Evolutionary conservation across 2,888 invertebrate genomes (phyloP).

Genomic region (Toxonevra muliebris): DNA sequence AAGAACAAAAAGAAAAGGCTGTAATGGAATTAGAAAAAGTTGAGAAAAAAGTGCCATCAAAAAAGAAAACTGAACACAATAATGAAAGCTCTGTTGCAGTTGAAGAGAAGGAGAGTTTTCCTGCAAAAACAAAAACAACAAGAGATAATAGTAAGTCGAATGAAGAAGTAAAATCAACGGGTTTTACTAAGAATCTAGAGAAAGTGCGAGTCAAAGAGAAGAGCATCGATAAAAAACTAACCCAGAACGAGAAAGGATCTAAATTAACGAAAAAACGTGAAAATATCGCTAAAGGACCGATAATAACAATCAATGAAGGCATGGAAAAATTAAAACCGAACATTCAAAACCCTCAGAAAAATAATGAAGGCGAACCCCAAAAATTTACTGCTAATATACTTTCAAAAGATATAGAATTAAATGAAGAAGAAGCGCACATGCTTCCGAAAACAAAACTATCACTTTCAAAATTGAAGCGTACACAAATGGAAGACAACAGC

Average conservation of each 20-base stretch:
- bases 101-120: not conserved
- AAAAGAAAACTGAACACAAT: slow-evolving; percentile 18
- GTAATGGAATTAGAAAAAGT: slow-evolving; percentile 2
- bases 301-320: not conserved
- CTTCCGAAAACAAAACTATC: slow-evolving; percentile 28
- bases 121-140: slow-evolving; percentile 19
- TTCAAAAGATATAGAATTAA: not conserved
- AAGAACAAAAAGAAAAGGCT: slow-evolving; percentile 5
- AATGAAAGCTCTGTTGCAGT: slow-evolving; percentile 4
- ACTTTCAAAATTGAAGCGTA: slow-evolving; percentile 38
- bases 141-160: slow-evolving; percentile 18
- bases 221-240: not conserved
- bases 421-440: not conserved
- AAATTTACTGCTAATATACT: not conserved
- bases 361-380: not conserved
- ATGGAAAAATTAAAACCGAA: not conserved
- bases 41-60: slow-evolving; percentile 5
- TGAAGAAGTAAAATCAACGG: not conserved
- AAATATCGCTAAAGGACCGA: not conserved
- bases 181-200: not conserved
- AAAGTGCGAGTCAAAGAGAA: not conserved
- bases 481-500: not conserved
- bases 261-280: not conserved
- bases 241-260: not conserved
- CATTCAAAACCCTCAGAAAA: not conserved